Evolutionary conservation across 2,797 vertebrate genomes (phyloP), one percentile per base, ranked within the genome.

Genomic region (Phataginus tetradactyla): DNA sequence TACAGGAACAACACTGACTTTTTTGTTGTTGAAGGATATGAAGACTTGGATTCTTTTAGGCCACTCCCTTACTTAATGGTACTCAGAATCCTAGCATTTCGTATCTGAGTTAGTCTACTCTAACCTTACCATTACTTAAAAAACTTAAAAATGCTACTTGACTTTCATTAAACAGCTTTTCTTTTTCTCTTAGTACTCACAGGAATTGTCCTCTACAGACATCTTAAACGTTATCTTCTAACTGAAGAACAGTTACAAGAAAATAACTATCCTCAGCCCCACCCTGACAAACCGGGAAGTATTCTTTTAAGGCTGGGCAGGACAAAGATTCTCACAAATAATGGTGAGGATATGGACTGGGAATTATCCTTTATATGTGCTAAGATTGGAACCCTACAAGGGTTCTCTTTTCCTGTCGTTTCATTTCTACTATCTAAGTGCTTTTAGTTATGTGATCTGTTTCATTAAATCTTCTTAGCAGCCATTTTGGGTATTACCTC

Each of bases 201-300:
- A 94, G 99, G 98, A 68, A 1, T 21, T 42, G 39, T 79, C 20
- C 97, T 99, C 7, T 99, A 99, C 95, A 98, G 98, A 89, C 97
- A 98, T 89, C 68, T 99, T 74, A 99, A 99, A 97, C 98, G 98
- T 34, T 99, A 99, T 66, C 21, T 99, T 96, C 96, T 99, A 96
- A 98, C 98, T 27, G 98, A 99, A 66, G 98, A 99, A 49, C 97
- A 96, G 83, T 74, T 99, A 95, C 98, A 94, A 37, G 99, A 99
- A 97, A 98, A 98, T 97, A 99, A 99, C 96, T 99, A 98, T 95
- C 99, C 99, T 2, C 92, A 98, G 53, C 97, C 97, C 95, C 98
- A 99, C 91, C 99, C 98, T 61, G 98, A 98, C 81, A 99, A 98
- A 96, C 94, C 96, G 53, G 98, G 98, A 27, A 96, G 83, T 93